Base-by-base conservation (phyloP, 2,888 invertebrate species). In the Caenorhabditis plicata region DNA sequence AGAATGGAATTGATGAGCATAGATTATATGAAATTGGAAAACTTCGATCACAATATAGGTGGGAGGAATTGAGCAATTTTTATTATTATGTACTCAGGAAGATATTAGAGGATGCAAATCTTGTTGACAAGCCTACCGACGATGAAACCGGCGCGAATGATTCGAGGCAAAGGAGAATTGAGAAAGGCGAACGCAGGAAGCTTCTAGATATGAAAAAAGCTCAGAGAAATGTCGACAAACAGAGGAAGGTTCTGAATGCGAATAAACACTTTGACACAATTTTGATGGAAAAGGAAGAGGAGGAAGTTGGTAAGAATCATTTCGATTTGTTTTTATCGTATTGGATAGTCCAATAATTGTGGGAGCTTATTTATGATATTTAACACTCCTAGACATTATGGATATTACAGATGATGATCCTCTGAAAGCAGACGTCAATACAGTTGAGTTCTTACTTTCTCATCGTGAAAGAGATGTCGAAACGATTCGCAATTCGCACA, bases 1-100 rank as follows among this genome's bases (percentile, higher is more conserved):
- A 89, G 51, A 85, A 92, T 52, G 94, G 93, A 0, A 85, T 98
- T 7, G 96, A 98, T 82, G 96, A 98, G 81, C 95, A 98, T 82
- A 85, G 98, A 20, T 89, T 98, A 77, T 98, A 95, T 80, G 98
- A 98, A 83, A 89, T 93, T 77, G 91, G 90, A 0, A 96, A 96
- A 84, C 84, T 98, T 5, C 86, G 92, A 29, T 87, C 88, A 22
- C 98, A 98, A 82, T 72, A 72, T 47, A n/a, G n/a, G n/a, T n/a
- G n/a, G n/a, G n/a, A n/a, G n/a, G n/a, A n/a, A n/a, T n/a, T n/a
- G n/a, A n/a, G n/a, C n/a, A n/a, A n/a, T n/a, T n/a, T n/a, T n/a
- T n/a, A n/a, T n/a, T n/a, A n/a, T n/a, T n/a, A n/a, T n/a, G n/a
- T n/a, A n/a, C n/a, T n/a, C n/a, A 56, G 67, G 56, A 68, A 73